Conservation (phyloP, 2,797 vertebrate genomes). For the Sphenodon punctatus region DNA sequence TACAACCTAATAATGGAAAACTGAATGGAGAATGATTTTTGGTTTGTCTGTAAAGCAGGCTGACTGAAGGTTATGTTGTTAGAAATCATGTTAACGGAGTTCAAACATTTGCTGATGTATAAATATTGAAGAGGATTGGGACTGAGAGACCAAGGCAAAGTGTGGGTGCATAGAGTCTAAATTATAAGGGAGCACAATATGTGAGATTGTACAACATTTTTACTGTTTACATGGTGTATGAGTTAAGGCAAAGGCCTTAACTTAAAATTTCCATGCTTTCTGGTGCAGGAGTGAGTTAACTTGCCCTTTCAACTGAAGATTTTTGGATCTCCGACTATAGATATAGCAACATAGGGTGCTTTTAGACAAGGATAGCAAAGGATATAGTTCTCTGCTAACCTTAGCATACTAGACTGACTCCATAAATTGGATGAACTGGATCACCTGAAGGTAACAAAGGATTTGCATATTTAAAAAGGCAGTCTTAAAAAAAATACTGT, state of each 20-base stretch:
- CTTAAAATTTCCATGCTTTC: no score
- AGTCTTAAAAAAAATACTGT: neutral
- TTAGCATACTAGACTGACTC: constrained; percentile 14
- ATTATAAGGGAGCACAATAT: no score
- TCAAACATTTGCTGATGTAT: constrained; percentile 61
- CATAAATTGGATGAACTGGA: constrained; percentile 59
- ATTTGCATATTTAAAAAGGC: constrained; percentile 16
- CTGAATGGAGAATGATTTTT: constrained; percentile 71
- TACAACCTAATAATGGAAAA: constrained; percentile 65
- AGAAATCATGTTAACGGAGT: constrained; percentile 67
- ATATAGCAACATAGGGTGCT: no score
- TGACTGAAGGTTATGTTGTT: constrained; percentile 55
- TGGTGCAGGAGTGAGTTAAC: constrained; percentile 52
- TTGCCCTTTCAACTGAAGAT: constrained; percentile 63
- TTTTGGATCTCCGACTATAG: no score
- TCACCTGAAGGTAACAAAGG: constrained; percentile 64
- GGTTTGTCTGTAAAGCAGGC: constrained; percentile 41
- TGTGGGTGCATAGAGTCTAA: no score
- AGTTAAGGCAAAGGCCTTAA: no score
- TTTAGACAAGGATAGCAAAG: no score
- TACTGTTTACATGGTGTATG: no score
- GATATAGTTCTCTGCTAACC: neutral
- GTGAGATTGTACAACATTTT: no score
- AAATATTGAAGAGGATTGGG: no score
- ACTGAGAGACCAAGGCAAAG: no score